Evolutionary conservation across 2,888 invertebrate species (phyloP).

Genomic region (Drosophila sordidapex): DNA sequence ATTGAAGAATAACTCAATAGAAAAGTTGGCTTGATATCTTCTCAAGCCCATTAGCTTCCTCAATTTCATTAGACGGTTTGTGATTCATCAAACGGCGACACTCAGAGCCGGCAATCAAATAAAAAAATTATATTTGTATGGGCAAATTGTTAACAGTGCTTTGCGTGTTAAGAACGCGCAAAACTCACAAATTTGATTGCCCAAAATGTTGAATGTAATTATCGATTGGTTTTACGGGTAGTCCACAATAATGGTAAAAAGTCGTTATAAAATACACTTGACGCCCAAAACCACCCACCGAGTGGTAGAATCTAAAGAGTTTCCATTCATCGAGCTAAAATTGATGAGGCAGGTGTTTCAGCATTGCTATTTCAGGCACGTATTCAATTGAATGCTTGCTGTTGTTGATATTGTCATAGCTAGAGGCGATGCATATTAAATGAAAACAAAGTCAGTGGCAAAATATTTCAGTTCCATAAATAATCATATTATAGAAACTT

Average conservation of each 20-base stretch:
- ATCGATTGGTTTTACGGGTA: constrained; percentile 47
- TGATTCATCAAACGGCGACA: constrained; percentile 39
- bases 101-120: constrained; percentile 20
- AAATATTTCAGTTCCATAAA: constrained; percentile 34
- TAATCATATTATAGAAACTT: constrained; percentile 22
- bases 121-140: constrained; percentile 16
- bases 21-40: neutral
- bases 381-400: constrained; percentile 44
- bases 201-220: constrained; percentile 35
- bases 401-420: constrained; percentile 38
- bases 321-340: constrained; percentile 41
- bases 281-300: constrained; percentile 50
- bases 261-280: constrained; percentile 31
- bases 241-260: constrained; percentile 11
- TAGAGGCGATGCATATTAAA: constrained; percentile 43
- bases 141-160: constrained; percentile 35
- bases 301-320: constrained; percentile 13
- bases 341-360: constrained; percentile 52
- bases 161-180: constrained; percentile 13
- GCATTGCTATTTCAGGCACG: constrained; percentile 53
- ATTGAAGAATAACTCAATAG: neutral
- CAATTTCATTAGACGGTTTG: constrained; percentile 7
- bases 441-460: constrained; percentile 20
- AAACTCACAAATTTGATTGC: constrained; percentile 42
- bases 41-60: constrained; percentile 22